Percentiles rank a stretch among this genome's conserved stretches.
These are phyloP conservation scores for Loris lydekkerianus DNA, from an alignment of 2,797 vertebrate species.

Conservation along the genomic window DNA sequence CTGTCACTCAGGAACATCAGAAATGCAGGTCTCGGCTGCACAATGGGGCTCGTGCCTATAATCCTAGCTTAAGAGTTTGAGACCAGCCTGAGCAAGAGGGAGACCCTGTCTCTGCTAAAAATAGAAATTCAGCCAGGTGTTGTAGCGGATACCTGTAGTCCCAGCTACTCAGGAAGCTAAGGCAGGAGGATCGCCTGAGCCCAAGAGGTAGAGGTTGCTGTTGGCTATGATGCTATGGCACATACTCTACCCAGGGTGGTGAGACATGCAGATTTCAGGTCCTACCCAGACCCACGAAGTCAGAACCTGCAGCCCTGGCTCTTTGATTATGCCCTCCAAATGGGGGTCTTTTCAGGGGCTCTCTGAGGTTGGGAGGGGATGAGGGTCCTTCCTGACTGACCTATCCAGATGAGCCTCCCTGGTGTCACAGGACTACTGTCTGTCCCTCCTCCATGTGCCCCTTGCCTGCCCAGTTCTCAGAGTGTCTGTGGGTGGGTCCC, in stretches of 20 bases:
- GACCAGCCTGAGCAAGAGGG: not conserved
- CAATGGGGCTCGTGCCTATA: not conserved
- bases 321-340: not conserved
- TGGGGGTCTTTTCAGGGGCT: not conserved
- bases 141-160: no score
- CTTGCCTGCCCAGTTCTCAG: not conserved
- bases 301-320: not conserved
- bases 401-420: not conserved
- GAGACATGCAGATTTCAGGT: not conserved
- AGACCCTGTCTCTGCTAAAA: no score
- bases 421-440: not conserved
- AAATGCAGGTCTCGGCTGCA: not conserved
- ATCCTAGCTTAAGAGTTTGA: not conserved
- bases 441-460: not conserved
- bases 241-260: no score
- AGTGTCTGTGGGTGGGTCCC: not conserved
- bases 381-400: not conserved
- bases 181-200: no score
- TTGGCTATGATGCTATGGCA: no score
- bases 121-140: no score
- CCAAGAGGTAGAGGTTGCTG: no score
- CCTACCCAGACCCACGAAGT: not conserved
- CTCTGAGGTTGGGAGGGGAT: not conserved
- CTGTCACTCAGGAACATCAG: fast-evolving
- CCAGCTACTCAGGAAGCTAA: no score